A percentile compares a stretch with the other conserved stretches of the same genome.
Evolutionary conservation across 2,888 invertebrate genomes (phyloP).

Genomic region (Ophonus ardosiacus): DNA sequence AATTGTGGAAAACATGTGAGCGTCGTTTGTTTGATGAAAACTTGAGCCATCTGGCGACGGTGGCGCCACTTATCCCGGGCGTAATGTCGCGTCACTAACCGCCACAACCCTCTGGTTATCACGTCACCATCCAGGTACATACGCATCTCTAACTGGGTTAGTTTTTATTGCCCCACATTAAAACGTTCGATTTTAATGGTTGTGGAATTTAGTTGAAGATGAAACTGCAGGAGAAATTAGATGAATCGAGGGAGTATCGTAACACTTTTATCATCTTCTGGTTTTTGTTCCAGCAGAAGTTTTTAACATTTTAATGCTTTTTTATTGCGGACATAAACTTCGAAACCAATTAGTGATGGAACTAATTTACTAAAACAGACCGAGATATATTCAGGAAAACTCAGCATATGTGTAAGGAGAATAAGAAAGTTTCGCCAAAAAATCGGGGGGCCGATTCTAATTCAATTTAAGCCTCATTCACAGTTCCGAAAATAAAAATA

Average conservation of each 20-base stretch:
- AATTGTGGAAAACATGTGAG: conserved; percentile 48
- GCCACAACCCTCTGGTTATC: too few species aligned
- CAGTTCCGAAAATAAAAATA: too few species aligned
- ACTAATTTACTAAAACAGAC: not conserved
- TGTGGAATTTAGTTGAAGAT: conserved; percentile 38
- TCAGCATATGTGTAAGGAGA: too few species aligned
- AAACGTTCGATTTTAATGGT: conserved; percentile 52
- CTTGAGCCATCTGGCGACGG: conserved; percentile 5
- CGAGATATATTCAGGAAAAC: not conserved
- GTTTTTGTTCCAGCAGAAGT: conserved; percentile 10
- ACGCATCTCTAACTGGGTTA: conserved; percentile 40
- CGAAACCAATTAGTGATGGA: not conserved
- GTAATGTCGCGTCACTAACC: not conserved
- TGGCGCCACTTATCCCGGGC: not conserved
- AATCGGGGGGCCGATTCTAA: too few species aligned
- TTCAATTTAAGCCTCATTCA: too few species aligned
- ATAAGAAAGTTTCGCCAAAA: too few species aligned
- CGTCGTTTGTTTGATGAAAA: conserved; percentile 40
- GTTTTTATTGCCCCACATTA: conserved; percentile 42
- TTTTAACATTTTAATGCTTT: conserved; percentile 40
- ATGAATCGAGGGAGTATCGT: conserved; percentile 12
- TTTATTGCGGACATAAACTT: conserved; percentile 19
- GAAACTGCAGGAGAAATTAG: conserved; percentile 18
- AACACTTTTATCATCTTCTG: conserved; percentile 22
- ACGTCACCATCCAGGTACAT: not conserved